Conservation (phyloP, 1,140 invertebrate genomes). For the Micrasema longulum region DNA sequence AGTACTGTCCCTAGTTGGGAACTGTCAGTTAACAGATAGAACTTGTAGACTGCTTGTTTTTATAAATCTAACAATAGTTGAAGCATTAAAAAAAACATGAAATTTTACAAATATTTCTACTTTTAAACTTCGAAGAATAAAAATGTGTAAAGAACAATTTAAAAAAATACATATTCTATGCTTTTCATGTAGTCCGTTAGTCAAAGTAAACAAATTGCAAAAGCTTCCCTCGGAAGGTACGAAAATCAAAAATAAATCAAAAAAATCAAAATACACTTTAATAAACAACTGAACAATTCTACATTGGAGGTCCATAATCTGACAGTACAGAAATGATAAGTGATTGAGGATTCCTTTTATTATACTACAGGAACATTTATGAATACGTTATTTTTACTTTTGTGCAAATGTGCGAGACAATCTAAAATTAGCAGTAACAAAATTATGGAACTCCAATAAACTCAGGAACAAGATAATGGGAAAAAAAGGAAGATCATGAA, state of each 20-base stretch:
- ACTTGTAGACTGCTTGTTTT: too few relatives aligned
- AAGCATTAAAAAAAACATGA: too few relatives aligned
- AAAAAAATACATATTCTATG: too few relatives aligned
- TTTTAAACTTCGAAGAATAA: too few relatives aligned
- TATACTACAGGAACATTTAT: not conserved
- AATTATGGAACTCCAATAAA: constrained; percentile 25
- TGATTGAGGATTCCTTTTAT: not conserved
- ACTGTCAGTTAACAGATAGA: too few relatives aligned
- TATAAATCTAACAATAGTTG: too few relatives aligned
- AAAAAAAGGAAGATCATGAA: constrained; percentile 10
- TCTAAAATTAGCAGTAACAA: not conserved
- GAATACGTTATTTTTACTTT: not conserved
- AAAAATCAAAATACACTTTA: constrained; percentile 18
- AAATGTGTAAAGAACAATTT: too few relatives aligned
- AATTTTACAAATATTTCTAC: too few relatives aligned
- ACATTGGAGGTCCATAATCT: constrained; percentile 21
- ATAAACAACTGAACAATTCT: constrained; percentile 11
- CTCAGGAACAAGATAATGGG: constrained; percentile 11
- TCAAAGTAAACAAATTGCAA: constrained; percentile 29
- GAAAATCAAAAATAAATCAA: constrained; percentile 20
- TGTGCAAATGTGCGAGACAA: not conserved
- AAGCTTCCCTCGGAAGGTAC: constrained; percentile 22
- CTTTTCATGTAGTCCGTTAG: constrained; percentile 6
- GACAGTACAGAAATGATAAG: constrained; percentile 1
- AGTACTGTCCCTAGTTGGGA: too few relatives aligned